phyloP scores from a whole-genome alignment of 2,797 vertebrate genomes.

The Mareca strepera region DNA sequence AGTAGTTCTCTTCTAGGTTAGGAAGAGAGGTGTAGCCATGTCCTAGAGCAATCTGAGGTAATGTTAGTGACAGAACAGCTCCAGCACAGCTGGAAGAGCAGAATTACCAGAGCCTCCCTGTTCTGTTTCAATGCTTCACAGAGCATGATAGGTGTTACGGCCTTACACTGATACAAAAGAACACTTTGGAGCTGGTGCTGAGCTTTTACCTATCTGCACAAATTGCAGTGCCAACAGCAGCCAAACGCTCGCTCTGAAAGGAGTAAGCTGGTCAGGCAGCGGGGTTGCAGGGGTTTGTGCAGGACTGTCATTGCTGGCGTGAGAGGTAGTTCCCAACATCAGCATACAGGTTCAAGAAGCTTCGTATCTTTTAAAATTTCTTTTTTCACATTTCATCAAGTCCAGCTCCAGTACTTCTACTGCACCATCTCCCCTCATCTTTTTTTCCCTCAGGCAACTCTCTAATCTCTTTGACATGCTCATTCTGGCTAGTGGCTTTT shows the following conservation, averaged over 20 bases:
- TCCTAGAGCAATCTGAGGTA: background rate
- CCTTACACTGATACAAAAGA: accelerated
- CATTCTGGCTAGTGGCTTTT: conserved; percentile 57
- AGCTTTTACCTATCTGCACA: background rate
- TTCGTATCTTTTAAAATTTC: background rate
- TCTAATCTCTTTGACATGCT: conserved; percentile 55
- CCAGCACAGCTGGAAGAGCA: background rate
- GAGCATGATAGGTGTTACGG: background rate
- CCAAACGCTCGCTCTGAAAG: background rate
- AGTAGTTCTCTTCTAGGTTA: background rate
- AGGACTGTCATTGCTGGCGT: background rate
- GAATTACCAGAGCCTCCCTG: background rate
- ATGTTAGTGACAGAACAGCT: background rate
- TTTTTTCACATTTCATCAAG: background rate
- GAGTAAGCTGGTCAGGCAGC: background rate
- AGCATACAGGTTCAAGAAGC: background rate
- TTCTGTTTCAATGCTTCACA: background rate
- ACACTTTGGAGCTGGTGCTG: background rate
- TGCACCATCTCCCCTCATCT: conserved; percentile 19
- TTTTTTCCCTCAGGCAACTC: conserved; percentile 10
- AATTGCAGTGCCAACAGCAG: background rate
- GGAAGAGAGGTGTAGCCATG: background rate
- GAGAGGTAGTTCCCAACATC: background rate
- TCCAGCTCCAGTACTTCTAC: conserved; percentile 19
- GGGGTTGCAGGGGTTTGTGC: background rate